These are phyloP conservation scores for Mylabris sibirica DNA, from an alignment of 2,888 invertebrate species.

Conservation along the genomic window DNA sequence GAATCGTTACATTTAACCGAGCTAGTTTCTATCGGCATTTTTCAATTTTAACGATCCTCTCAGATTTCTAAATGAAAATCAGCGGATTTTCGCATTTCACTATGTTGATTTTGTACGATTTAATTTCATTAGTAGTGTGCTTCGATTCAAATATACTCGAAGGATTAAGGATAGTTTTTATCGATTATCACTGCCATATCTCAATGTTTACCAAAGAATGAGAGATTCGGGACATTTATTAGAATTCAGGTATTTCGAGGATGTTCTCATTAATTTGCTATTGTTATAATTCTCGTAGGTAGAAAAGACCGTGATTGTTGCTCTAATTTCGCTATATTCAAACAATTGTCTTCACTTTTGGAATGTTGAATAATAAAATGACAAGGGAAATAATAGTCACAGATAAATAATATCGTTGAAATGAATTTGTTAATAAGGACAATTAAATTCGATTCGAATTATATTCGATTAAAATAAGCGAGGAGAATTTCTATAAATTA, in stretches of 20 bases:
- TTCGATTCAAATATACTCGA: neutral
- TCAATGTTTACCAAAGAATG: neutral
- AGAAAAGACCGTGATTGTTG: neutral
- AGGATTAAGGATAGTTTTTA: neutral
- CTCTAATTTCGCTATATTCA: neutral
- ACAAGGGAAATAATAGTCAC: neutral
- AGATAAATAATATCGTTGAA: neutral
- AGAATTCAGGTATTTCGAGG: neutral
- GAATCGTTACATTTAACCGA: conserved; percentile 1
- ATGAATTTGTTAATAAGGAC: neutral
- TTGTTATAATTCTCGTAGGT: neutral
- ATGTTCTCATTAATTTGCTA: neutral
- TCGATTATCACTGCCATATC: neutral
- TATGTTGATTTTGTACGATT: neutral
- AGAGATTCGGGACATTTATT: neutral
- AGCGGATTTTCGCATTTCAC: neutral
- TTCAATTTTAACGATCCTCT: neutral
- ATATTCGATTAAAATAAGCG: too few species aligned
- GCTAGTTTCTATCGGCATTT: neutral
- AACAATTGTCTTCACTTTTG: neutral
- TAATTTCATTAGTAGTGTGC: neutral
- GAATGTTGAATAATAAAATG: neutral
- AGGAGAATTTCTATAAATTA: neutral
- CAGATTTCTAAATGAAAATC: neutral
- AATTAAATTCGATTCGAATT: neutral